Evolutionary conservation across 2,888 invertebrate species (phyloP).

Genomic region (Calliopum simillimum): DNA sequence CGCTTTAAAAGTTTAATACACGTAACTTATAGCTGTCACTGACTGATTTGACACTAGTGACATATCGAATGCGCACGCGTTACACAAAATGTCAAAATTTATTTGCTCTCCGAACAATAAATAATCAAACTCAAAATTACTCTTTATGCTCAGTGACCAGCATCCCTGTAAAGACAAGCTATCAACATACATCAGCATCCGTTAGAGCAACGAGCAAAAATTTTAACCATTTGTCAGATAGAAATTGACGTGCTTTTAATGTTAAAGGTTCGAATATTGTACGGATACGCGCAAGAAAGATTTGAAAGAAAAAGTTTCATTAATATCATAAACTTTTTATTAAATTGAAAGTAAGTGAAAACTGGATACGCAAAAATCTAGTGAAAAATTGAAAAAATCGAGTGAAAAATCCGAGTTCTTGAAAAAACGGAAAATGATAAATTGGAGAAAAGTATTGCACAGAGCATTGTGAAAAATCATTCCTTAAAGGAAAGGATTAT

Average conservation of each 20-base stretch:
- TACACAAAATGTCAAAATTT: conserved; percentile 1
- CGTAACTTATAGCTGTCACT: conserved; percentile 12
- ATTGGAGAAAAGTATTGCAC: too few relatives aligned
- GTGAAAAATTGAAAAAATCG: too few relatives aligned
- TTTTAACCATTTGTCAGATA: conserved; percentile 29
- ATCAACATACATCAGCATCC: conserved; percentile 6
- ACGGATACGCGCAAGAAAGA: neutral
- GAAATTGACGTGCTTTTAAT: conserved; percentile 13
- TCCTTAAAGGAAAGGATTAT: too few relatives aligned
- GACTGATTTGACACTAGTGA: neutral
- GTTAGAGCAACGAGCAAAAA: neutral
- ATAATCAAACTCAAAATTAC: neutral
- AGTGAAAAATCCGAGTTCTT: too few relatives aligned
- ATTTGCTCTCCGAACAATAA: neutral
- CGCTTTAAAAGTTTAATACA: conserved; percentile 5
- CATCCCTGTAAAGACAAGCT: neutral
- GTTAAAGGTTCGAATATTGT: conserved; percentile 9
- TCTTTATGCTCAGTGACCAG: conserved; percentile 15
- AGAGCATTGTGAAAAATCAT: too few relatives aligned
- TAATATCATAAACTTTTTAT: neutral
- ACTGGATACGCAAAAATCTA: too few relatives aligned
- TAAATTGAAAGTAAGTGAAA: too few relatives aligned
- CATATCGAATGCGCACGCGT: conserved; percentile 1
- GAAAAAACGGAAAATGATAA: too few relatives aligned
- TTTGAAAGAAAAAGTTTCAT: neutral